These are phyloP conservation scores for Acestrorhynchus altus DNA, from an alignment of 2,797 vertebrate species.

Conservation along the genomic window DNA sequence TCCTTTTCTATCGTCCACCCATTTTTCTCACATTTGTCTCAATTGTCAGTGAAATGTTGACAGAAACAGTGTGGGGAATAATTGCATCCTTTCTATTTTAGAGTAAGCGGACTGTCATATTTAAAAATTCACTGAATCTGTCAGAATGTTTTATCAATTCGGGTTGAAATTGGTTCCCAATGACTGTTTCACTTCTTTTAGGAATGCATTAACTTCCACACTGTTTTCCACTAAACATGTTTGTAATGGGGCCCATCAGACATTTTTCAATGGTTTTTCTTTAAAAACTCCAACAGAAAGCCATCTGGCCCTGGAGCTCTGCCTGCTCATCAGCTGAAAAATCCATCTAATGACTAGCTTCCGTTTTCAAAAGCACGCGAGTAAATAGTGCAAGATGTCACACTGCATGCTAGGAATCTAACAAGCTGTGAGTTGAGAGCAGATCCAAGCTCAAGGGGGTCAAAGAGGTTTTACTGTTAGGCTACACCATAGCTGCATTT, in stretches of 20 bases:
- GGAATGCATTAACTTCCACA: neutral
- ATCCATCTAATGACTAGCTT: conserved; percentile 6
- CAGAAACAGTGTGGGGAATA: conserved; percentile 26
- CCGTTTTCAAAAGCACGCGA: neutral
- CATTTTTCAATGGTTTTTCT: neutral
- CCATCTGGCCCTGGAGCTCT: neutral
- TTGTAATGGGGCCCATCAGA: neutral
- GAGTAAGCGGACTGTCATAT: conserved; percentile 5
- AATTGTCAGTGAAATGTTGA: neutral
- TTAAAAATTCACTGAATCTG: conserved; percentile 19
- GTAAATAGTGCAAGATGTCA: neutral
- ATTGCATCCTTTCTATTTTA: conserved; percentile 5
- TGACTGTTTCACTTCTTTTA: conserved; percentile 13
- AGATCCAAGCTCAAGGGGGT: neutral
- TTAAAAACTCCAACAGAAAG: neutral
- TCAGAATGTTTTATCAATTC: conserved; percentile 3
- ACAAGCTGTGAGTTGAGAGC: neutral
- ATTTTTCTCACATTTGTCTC: conserved; percentile 15
- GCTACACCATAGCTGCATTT: neutral
- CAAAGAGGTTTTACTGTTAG: neutral
- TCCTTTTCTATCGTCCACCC: neutral
- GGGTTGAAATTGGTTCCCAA: conserved; percentile 11
- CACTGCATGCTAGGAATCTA: neutral
- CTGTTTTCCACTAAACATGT: neutral
- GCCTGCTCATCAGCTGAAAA: neutral